phyloP scores from a whole-genome alignment of 2,888 invertebrate genomes.

The Linnaemya tessellans region DNA sequence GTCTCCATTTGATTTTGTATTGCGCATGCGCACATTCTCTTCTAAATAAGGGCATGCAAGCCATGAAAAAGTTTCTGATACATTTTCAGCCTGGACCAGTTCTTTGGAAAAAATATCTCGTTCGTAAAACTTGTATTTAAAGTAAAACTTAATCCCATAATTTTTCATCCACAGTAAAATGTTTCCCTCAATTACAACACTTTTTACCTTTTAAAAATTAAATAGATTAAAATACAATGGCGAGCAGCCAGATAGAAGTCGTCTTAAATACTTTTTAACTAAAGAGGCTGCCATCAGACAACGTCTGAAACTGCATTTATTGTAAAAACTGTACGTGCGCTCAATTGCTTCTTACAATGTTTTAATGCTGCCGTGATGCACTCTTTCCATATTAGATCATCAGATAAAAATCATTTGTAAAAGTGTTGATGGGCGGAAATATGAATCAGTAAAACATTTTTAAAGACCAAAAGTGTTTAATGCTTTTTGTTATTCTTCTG shows the following conservation, averaged over 20 bases:
- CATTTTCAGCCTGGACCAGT: too few species aligned
- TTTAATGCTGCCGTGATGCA: background rate
- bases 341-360: background rate
- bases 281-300: background rate
- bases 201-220: too few species aligned
- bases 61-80: too few species aligned
- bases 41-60: too few species aligned
- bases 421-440: constrained; percentile 65
- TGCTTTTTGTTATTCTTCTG: constrained; percentile 2
- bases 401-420: constrained; percentile 55
- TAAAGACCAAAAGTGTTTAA: constrained; percentile 45
- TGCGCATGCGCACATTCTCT: too few species aligned
- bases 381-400: constrained; percentile 29
- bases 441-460: constrained; percentile 63
- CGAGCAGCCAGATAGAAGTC: too few species aligned
- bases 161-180: too few species aligned
- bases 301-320: background rate
- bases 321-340: constrained; percentile 20
- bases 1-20: too few species aligned
- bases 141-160: too few species aligned
- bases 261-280: background rate
- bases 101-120: too few species aligned
- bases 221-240: background rate
- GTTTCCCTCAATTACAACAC: too few species aligned
- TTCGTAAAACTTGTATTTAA: too few species aligned